Evolutionary conservation across 2,113 vertebrate genomes (phyloP), one percentile per base, ranked within the genome.

Genomic region (Perognathus longimembris): DNA sequence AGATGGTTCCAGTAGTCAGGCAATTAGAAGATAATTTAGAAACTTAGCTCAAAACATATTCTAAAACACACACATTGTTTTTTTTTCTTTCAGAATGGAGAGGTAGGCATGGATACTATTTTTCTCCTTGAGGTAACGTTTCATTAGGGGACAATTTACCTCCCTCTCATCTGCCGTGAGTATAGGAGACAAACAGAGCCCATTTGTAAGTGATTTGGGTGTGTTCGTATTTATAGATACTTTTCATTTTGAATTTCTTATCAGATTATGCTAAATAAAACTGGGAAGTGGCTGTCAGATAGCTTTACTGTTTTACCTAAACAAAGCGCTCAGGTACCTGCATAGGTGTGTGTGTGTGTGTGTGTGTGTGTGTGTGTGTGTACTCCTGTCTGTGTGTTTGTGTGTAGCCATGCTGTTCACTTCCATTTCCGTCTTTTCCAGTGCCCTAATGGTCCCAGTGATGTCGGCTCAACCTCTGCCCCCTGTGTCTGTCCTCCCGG

Each of bases 401-500:
- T 74, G 32, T 75, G 87, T 94, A 74, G 94, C 38, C 42, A 0
- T 14, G 22, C 88, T 96, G n/a, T 22, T 88, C 85, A 54, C 22
- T 95, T 95, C 95, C 54, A 10, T 81, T 96, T 97, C 92, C 98
- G 17, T 97, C 96, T 69, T 76, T 73, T 28, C 14, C 88, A 99
- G 99, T 99, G 99, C 89, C 97, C 98, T 81, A 99, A 99, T 93
- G 99, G 98, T 85, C 98, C 98, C 90, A 98, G 98, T 95, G 99
- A 99, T 64, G 97, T 98, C 54, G 98, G 98, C 50, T 98, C 99
- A 36, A 99, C 99, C 1, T 95, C 97, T 84, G 97, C 98, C 87
- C 99, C 99, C 12, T 99, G 99, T 94, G 42, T 98, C 78, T 99
- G 99, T 94, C 98, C 99, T 1, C 98, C 99, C 32, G 99, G 99